Percentiles rank a stretch among this genome's conserved stretches.
These are phyloP conservation scores for Dendrophyllia cribrosa DNA, from an alignment of 64 coral and sea anemone genomes.

Conservation along the genomic window DNA sequence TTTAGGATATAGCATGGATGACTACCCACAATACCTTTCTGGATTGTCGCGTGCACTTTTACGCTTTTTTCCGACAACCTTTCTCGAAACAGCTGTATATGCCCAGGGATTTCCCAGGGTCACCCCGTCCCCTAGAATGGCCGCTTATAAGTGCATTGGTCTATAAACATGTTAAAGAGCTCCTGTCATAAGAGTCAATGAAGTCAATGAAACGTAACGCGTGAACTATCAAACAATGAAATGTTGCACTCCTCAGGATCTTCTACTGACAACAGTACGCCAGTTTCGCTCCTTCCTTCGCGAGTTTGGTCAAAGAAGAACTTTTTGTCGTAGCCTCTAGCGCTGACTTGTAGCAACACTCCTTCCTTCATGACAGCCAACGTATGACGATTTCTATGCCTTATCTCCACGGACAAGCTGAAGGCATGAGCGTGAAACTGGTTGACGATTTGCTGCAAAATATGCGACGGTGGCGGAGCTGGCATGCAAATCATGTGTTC, in stretches of 20 bases:
- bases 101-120: too few species aligned
- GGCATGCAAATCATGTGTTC: constrained; percentile 4
- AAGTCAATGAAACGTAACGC: too few species aligned
- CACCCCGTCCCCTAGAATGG: too few species aligned
- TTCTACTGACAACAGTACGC: constrained; percentile 5
- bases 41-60: too few species aligned
- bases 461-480: not conserved
- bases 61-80: too few species aligned
- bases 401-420: constrained; percentile 14
- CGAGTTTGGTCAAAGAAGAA: constrained; percentile 22
- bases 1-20: too few species aligned
- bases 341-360: not conserved
- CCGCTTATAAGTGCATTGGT: too few species aligned
- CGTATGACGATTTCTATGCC: constrained; percentile 1
- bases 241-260: constrained; percentile 8
- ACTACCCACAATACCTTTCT: too few species aligned
- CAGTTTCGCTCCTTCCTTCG: not conserved
- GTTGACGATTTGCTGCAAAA: not conserved
- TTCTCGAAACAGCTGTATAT: too few species aligned
- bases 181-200: too few species aligned
- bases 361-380: constrained; percentile 31
- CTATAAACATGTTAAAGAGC: too few species aligned
- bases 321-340: not conserved
- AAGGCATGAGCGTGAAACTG: constrained; percentile 1
- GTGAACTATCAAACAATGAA: not conserved